A percentile compares a stretch with the other conserved stretches of the same genome.
Conservation (phyloP, 2,113 vertebrate species). For the Pterophyllum scalare region DNA sequence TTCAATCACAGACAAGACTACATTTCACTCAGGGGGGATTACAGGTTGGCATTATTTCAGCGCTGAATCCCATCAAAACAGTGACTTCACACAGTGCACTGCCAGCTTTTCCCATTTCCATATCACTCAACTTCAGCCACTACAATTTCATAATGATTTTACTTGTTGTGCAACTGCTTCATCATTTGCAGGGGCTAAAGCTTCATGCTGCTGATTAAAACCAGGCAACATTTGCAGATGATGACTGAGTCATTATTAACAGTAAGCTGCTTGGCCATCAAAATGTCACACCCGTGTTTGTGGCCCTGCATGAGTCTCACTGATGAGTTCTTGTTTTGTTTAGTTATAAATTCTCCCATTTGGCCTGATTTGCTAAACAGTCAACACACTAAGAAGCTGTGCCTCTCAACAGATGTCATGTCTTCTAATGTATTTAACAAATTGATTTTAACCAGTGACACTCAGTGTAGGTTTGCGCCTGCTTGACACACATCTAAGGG, state of each 20-base stretch:
- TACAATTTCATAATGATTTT: not conserved
- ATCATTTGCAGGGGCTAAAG: not conserved
- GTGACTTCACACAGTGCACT: constrained; percentile 11
- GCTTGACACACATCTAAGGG: not conserved
- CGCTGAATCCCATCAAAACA: not conserved
- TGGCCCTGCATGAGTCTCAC: not conserved
- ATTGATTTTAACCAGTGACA: not conserved
- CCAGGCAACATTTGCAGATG: constrained; percentile 12
- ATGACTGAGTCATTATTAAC: constrained; percentile 18
- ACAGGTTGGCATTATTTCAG: constrained; percentile 18
- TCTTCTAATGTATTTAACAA: not conserved
- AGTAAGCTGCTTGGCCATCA: constrained; percentile 13
- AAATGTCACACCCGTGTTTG: constrained; percentile 6
- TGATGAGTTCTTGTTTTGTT: constrained; percentile 19
- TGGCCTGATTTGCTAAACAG: not conserved
- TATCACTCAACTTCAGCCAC: constrained; percentile 12
- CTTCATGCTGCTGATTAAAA: constrained; percentile 12
- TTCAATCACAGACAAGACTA: not conserved
- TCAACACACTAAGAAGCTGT: not conserved
- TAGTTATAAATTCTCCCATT: constrained; percentile 4
- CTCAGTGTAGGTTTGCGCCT: not conserved
- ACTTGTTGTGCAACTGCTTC: not conserved
- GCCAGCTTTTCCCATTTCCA: constrained; percentile 1
- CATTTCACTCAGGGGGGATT: constrained; percentile 23
- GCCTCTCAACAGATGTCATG: not conserved